Conservation (phyloP, 2,113 vertebrate genomes). For the Passer montanus region DNA sequence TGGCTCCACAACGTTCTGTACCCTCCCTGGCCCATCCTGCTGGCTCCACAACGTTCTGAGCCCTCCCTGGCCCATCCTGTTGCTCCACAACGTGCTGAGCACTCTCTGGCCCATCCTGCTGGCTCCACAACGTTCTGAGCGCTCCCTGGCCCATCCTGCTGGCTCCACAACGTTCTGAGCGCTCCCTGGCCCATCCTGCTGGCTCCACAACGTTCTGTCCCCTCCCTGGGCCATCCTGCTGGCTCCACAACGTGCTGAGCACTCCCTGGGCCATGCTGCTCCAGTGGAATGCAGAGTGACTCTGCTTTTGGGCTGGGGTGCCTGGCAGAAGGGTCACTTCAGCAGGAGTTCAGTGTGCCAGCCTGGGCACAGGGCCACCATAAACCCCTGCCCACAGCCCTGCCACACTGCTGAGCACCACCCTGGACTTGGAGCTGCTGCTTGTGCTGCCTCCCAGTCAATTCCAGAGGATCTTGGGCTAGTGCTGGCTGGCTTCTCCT, state of each 20-base stretch:
- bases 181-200: background rate
- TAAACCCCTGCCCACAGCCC: background rate
- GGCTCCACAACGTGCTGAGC: background rate
- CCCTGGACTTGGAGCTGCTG: background rate
- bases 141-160: background rate
- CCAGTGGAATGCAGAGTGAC: background rate
- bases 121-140: background rate
- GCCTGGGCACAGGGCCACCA: background rate
- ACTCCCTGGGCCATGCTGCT: background rate
- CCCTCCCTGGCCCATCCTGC: background rate
- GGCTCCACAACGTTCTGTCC: background rate
- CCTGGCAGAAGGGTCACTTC: background rate
- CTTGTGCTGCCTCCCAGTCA: background rate
- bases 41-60: background rate
- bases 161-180: background rate
- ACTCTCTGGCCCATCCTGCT: background rate
- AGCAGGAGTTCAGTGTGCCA: background rate
- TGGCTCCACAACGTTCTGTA: background rate
- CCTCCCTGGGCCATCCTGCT: background rate
- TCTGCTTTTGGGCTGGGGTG: fast-evolving
- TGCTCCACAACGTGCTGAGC: background rate
- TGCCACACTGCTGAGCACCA: fast-evolving
- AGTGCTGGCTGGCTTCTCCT: background rate
- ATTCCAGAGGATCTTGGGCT: background rate
- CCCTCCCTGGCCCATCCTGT: background rate